Evolutionary conservation across 92 coral and sea anemone genomes (phyloP).

Genomic region (Paragorgia papillata): DNA sequence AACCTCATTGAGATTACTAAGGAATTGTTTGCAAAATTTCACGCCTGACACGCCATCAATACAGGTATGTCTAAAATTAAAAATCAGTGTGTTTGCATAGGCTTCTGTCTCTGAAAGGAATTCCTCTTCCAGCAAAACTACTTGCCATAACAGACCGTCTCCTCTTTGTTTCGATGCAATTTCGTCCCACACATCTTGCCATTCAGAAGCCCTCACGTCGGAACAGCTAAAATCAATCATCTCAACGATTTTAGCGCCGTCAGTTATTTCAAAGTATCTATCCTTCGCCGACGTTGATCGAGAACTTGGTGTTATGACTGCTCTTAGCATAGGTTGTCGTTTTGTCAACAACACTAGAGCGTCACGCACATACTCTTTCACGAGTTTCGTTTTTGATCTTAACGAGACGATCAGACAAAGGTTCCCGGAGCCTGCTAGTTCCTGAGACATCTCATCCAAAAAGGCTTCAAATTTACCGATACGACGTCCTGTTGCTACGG

Average conservation of each 20-base stretch:
- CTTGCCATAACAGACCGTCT: conserved; percentile 25
- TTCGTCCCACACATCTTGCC: conserved; percentile 34
- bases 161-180: conserved; percentile 2
- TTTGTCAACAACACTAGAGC: conserved; percentile 27
- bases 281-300: background rate
- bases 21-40: conserved; percentile 25
- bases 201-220: conserved; percentile 9
- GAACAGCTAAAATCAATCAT: conserved; percentile 8
- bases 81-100: conserved; percentile 20
- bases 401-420: background rate
- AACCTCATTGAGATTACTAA: background rate
- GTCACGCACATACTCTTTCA: conserved; percentile 3
- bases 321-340: conserved; percentile 35
- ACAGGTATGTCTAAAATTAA: conserved; percentile 3
- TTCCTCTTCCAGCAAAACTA: conserved; percentile 26
- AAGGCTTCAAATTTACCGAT: background rate
- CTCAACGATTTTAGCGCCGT: background rate
- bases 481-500: background rate
- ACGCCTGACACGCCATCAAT: conserved; percentile 22
- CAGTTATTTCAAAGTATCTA: conserved; percentile 13
- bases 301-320: background rate
- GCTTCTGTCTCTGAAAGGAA: background rate
- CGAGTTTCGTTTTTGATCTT: conserved; percentile 4
- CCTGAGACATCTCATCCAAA: background rate
- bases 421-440: conserved; percentile 6